Evolutionary conservation across 2,113 vertebrate genomes (phyloP).

Genomic region (Furnarius figulus): DNA sequence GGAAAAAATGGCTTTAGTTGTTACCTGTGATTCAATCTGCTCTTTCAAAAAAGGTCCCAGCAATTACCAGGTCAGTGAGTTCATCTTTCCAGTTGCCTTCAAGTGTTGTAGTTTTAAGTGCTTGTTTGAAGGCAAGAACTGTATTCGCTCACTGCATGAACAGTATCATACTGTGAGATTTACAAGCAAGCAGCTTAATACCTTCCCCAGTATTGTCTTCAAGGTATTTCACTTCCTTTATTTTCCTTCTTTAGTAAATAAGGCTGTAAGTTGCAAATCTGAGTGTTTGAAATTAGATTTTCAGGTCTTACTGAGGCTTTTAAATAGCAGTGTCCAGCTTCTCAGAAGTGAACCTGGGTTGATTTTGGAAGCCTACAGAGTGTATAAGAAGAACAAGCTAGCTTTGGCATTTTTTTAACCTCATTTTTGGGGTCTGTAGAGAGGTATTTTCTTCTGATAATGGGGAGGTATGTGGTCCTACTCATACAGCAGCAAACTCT

Average conservation of each 20-base stretch:
- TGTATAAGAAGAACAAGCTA: neutral
- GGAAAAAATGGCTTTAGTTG: neutral
- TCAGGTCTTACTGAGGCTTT: slow-evolving; percentile 15
- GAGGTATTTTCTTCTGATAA: neutral
- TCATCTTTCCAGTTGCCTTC: slow-evolving; percentile 12
- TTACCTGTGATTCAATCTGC: neutral
- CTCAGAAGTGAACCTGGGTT: neutral
- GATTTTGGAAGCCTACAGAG: neutral
- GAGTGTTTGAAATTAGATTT: slow-evolving; percentile 30
- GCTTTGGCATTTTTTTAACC: neutral
- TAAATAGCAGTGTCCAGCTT: neutral
- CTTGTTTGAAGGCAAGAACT: slow-evolving; percentile 33
- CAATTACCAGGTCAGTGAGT: slow-evolving; percentile 33
- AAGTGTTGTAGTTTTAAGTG: slow-evolving; percentile 2
- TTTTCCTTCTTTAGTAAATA: slow-evolving; percentile 29
- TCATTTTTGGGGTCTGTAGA: neutral
- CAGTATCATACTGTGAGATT: slow-evolving; percentile 59
- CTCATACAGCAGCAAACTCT: neutral
- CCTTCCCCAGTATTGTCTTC: slow-evolving; percentile 26
- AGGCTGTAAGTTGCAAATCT: neutral
- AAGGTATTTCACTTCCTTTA: slow-evolving; percentile 34
- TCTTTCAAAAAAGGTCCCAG: neutral
- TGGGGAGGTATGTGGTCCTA: rapidly evolving
- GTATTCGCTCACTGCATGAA: slow-evolving; percentile 8
- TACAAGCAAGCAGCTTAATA: slow-evolving; percentile 46